Percentiles rank a stretch among this genome's conserved stretches.
phyloP scores from a whole-genome alignment of 2,888 invertebrate genomes.

The Girardia tigrina region DNA sequence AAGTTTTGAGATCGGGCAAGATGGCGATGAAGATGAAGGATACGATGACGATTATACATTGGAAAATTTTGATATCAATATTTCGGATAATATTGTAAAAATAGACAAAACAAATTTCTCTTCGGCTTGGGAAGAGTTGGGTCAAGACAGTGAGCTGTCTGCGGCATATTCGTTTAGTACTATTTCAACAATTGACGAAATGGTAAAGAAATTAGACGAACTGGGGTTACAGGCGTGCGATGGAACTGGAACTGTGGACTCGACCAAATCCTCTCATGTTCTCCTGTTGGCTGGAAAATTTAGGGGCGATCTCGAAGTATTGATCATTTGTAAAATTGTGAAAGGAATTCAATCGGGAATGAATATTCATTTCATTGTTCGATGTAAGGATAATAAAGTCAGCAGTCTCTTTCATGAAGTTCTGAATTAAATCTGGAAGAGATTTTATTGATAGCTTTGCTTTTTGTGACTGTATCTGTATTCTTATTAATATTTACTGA shows the following conservation, averaged over 20 bases:
- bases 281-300: slow-evolving; percentile 70
- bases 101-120: slow-evolving; percentile 65
- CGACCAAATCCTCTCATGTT: slow-evolving; percentile 68
- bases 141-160: slow-evolving; percentile 61
- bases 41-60: slow-evolving; percentile 82
- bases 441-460: background rate
- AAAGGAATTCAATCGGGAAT: background rate
- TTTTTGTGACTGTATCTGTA: background rate
- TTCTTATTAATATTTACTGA: no score
- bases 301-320: slow-evolving; percentile 73
- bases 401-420: background rate
- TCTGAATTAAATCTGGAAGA: background rate
- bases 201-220: slow-evolving; percentile 66
- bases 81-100: slow-evolving; percentile 71
- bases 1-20: slow-evolving; percentile 79
- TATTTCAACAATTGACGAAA: slow-evolving; percentile 64
- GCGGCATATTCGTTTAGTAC: slow-evolving; percentile 79
- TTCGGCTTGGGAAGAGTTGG: slow-evolving; percentile 65
- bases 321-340: slow-evolving; percentile 68
- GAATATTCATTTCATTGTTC: background rate
- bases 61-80: slow-evolving; percentile 73
- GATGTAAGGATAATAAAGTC: background rate
- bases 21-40: slow-evolving; percentile 76
- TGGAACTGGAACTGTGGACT: slow-evolving; percentile 66
- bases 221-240: slow-evolving; percentile 73